A percentile compares a stretch with the other conserved stretches of the same genome.
These are phyloP conservation scores for Helicoverpa assulta DNA, from an alignment of 2,888 invertebrate species.

Conservation along the genomic window DNA sequence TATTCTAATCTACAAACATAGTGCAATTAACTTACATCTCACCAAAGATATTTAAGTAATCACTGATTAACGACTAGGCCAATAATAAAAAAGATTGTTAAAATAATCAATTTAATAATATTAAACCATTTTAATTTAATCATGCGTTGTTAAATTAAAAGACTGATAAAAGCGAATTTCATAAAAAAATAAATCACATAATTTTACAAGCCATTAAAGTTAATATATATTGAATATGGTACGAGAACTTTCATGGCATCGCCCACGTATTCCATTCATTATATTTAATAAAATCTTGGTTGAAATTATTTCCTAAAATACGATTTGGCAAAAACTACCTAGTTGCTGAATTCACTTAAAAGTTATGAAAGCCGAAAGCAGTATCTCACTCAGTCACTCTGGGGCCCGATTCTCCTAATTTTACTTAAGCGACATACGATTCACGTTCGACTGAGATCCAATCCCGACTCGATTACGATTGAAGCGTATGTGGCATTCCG, in stretches of 20 bases:
- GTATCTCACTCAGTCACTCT: too few species aligned
- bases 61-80: neutral
- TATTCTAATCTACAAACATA: neutral
- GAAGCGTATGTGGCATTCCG: too few species aligned
- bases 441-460: too few species aligned
- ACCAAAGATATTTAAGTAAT: neutral
- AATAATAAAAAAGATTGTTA: conserved; percentile 10
- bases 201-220: conserved; percentile 61
- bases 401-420: too few species aligned
- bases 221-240: conserved; percentile 14
- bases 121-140: conserved; percentile 42
- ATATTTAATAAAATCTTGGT: neutral
- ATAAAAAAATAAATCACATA: conserved; percentile 66
- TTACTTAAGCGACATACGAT: too few species aligned
- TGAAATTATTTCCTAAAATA: neutral
- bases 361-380: too few species aligned
- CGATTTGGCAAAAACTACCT: neutral
- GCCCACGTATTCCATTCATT: neutral
- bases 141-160: conserved; percentile 70
- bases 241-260: conserved; percentile 11
- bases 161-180: conserved; percentile 89
- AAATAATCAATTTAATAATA: conserved; percentile 26
- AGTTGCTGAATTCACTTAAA: neutral
- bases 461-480: too few species aligned
- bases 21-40: neutral